A percentile compares a stretch with the other conserved stretches of the same genome.
Evolutionary conservation across 1,140 invertebrate species (phyloP).

Genomic region (Spodoptera frugiperda): DNA sequence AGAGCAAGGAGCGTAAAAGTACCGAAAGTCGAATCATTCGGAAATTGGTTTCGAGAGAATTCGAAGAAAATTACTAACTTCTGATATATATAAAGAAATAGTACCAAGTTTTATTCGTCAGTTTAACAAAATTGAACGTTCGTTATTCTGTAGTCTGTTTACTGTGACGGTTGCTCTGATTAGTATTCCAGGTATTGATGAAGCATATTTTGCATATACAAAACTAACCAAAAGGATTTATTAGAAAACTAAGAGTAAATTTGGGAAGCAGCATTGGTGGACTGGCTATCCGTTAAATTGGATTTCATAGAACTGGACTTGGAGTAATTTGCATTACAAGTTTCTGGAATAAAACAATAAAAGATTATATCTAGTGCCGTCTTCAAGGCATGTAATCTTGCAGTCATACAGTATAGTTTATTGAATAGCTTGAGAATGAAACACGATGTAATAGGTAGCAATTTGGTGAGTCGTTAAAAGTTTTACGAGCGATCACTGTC

Average conservation of each 20-base stretch:
- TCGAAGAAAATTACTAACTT: slow-evolving; percentile 35
- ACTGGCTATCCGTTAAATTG: too few relatives aligned
- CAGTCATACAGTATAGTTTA: slow-evolving; percentile 6
- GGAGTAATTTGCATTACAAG: too few relatives aligned
- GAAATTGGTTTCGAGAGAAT: slow-evolving; percentile 32
- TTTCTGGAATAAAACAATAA: too few relatives aligned
- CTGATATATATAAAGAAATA: slow-evolving; percentile 13
- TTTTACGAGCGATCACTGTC: slow-evolving; percentile 59
- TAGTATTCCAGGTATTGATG: background rate
- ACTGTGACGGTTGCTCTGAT: background rate
- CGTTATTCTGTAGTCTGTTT: background rate
- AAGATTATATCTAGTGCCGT: background rate
- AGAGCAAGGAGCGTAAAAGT: slow-evolving; percentile 18
- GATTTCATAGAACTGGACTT: too few relatives aligned
- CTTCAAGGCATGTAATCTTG: background rate
- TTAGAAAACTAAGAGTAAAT: background rate
- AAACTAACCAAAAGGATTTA: background rate
- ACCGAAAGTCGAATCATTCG: slow-evolving; percentile 22
- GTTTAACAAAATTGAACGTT: slow-evolving; percentile 23
- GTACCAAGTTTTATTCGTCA: slow-evolving; percentile 17
- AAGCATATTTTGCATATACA: background rate
- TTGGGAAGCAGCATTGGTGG: too few relatives aligned
- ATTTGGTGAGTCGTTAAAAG: slow-evolving; percentile 59
- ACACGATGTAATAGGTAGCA: slow-evolving; percentile 54
- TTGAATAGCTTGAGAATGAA: slow-evolving; percentile 41